Evolutionary conservation across 2,797 vertebrate species (phyloP), one percentile per base, ranked within the genome.

Genomic region (Dallia pectoralis): DNA sequence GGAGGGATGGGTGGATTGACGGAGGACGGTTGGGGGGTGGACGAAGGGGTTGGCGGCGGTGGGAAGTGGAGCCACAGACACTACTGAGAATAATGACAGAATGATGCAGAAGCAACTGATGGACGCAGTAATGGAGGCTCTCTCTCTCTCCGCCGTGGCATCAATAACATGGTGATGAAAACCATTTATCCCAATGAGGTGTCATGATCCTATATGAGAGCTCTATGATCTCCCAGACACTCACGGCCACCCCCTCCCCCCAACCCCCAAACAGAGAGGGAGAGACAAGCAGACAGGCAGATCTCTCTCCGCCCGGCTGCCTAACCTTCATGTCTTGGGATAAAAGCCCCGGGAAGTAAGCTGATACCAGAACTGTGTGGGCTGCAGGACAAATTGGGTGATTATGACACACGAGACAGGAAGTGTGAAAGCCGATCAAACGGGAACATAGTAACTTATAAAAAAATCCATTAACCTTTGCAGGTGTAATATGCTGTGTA

Each of bases 151-250:
- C 4, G 27, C 25, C 40, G 48, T 68, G 44, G 67, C 47, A 48
- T 47, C 27, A 49, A 18, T 30, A 12, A 29, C 47, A 51, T 49
- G 67, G 44, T 68, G 49, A 68, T 68, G 47, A 68, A 68, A 47
- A 68, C 44, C 47, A 49, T 49, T 68, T 68, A 68, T 29, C 44
- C 47, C 44, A 49, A 29, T 47, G 12, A 49, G 25, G 27, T 48
- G 67, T 15, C 67, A 68, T 47, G 47, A 47, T 49, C 62, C 62
- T 64, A 29, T 32, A 32, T 64, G 62, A 29, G 40, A 22, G 12
- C 67, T n/a, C 6, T 68, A 16, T 49, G 66, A 70, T 70, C 69
- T 33, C 15, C 29, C n/a, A 61, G 33, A 71, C 70, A 61, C 32
- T 33, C 62, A 61, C 33, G 15, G n/a, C n/a, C n/a, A n/a, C n/a